phyloP scores from a whole-genome alignment of 2,113 vertebrate species.

The Phasianus colchicus region DNA sequence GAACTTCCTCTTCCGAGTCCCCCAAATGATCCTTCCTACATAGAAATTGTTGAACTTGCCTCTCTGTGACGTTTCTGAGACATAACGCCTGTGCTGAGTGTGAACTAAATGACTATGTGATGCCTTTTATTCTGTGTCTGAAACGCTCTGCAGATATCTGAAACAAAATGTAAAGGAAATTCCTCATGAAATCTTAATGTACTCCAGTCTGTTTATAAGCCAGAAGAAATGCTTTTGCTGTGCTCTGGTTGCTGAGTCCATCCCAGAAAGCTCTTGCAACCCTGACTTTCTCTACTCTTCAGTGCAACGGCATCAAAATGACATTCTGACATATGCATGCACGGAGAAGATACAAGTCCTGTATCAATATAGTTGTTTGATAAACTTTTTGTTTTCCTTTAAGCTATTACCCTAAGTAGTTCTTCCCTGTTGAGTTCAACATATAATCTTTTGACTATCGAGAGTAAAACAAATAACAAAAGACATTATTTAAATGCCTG shows the following conservation, averaged over 20 bases:
- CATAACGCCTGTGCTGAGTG: neutral
- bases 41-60: neutral
- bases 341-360: neutral
- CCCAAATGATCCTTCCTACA: neutral
- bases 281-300: neutral
- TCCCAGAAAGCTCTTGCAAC: neutral
- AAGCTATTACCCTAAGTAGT: neutral
- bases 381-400: neutral
- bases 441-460: neutral
- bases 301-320: neutral
- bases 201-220: neutral
- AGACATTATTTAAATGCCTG: neutral
- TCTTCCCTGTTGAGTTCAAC: neutral
- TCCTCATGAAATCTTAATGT: neutral
- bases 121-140: neutral
- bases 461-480: neutral
- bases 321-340: neutral
- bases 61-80: neutral
- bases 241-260: neutral
- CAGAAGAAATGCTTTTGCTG: neutral
- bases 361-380: neutral
- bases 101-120: neutral
- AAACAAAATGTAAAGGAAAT: neutral
- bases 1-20: fast-evolving
- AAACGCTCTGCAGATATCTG: neutral